Base-by-base conservation (phyloP, 23 tunicate genomes). In the Oikopleura vanhoeffeni region DNA sequence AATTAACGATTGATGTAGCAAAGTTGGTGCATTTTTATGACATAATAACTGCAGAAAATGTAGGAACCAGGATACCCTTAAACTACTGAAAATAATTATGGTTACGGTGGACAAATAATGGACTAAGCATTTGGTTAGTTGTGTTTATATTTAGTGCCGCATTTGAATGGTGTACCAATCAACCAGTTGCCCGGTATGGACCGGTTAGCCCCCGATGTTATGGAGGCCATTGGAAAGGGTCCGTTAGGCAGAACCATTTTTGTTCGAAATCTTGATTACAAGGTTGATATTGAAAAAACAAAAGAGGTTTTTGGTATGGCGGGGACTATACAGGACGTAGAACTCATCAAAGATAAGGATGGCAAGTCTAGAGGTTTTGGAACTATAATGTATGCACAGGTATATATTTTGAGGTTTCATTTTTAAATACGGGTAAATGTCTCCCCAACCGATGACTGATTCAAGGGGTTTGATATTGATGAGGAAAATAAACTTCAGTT, bases 321-420 rank as follows among this genome's bases (percentile, higher is more conserved):
- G 84, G 99, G 99, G 40, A 83, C 85, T 0, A 90, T 95, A 36
- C 58, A 86, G 1, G 91, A 95, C 71, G 88, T 95, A 1, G 96
- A 91, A 76, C 60, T 95, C 39, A 85, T 86, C 83, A 41, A 88
- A 67, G 91, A 95, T 64, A 88, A 91, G 76, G 99, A 95, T 79
- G 89, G 89, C 83, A 95, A 91, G 84, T 88, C 92, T 86, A 67
- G 99, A 38, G 99, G 99, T 76, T 89, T 95, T 92, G 96, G 92
- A 0, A 91, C 91, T 0, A 86, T 95, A 36, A 91, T 92, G 0
- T 95, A 84, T 38, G 35, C 34, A 18, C 79, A 71, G 79, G 79
- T 71, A 49, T n/a, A n/a, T n/a, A n/a, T n/a, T n/a, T n/a, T n/a
- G n/a, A n/a, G n/a, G n/a, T n/a, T n/a, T n/a, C n/a, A n/a, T n/a